phyloP scores from a whole-genome alignment of 2,113 vertebrate genomes.

The Cygnus buccinator region DNA sequence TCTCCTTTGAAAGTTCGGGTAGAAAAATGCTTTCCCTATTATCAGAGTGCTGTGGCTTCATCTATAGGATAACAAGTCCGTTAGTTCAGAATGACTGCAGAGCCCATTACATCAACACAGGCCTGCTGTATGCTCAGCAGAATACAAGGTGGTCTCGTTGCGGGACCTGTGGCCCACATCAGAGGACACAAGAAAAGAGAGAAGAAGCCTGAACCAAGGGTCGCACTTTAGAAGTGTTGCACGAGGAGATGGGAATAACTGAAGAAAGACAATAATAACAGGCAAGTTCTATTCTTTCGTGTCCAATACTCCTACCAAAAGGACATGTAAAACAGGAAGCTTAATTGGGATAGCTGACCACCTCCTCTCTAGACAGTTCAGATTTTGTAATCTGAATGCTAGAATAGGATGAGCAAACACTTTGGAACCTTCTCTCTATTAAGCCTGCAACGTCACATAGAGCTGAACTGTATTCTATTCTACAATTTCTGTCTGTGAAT shows the following conservation, averaged over 20 bases:
- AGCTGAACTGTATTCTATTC: not conserved
- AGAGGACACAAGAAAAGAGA: not conserved
- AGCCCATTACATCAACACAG: not conserved
- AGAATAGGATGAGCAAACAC: not conserved
- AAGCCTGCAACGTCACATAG: not conserved
- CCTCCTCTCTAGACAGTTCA: not conserved
- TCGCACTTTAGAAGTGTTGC: not conserved
- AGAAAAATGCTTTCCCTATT: not conserved
- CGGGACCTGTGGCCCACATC: not conserved
- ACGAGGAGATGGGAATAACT: not conserved
- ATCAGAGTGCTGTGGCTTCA: not conserved
- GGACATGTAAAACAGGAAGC: not conserved
- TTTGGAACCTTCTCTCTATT: not conserved
- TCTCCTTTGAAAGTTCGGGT: not conserved
- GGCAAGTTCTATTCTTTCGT: not conserved
- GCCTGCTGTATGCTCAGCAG: not conserved
- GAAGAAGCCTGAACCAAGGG: not conserved
- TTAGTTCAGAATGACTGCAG: not conserved
- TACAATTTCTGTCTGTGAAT: not conserved
- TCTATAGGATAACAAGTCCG: not conserved
- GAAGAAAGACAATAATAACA: not conserved
- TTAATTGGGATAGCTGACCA: not conserved
- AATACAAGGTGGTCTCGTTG: not conserved
- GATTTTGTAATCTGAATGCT: not conserved
- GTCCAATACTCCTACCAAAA: not conserved